These are phyloP conservation scores for Artemia sinica DNA, from an alignment of 2,888 invertebrate genomes.

Conservation along the genomic window DNA sequence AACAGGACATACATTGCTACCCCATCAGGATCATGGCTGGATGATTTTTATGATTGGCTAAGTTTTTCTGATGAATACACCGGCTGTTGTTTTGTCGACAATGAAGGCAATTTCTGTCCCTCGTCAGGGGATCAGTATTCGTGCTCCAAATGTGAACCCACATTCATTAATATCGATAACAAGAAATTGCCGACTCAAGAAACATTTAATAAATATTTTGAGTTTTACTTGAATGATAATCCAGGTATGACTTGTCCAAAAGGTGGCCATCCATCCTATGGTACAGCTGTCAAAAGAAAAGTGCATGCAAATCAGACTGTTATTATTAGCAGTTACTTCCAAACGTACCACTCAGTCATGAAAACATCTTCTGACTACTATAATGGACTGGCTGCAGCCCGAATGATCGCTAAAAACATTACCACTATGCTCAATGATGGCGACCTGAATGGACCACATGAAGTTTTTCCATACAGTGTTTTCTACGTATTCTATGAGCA, in stretches of 20 bases:
- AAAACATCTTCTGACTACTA: slow-evolving; percentile 66
- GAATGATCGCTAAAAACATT: slow-evolving; percentile 55
- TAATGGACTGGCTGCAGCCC: slow-evolving; percentile 53
- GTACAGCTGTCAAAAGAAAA: slow-evolving; percentile 36
- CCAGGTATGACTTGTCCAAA: slow-evolving; percentile 55
- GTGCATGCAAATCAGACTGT: slow-evolving; percentile 34
- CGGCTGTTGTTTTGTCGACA: not conserved
- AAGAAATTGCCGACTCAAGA: slow-evolving; percentile 42
- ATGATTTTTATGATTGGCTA: slow-evolving; percentile 89
- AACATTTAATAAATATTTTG: slow-evolving; percentile 53
- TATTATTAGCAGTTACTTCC: slow-evolving; percentile 45
- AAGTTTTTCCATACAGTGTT: slow-evolving; percentile 68
- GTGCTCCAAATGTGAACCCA: slow-evolving; percentile 21
- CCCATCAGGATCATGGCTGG: slow-evolving; percentile 81
- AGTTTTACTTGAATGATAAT: slow-evolving; percentile 67
- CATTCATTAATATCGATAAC: slow-evolving; percentile 33
- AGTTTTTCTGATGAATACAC: slow-evolving; percentile 26
- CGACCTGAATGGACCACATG: not conserved
- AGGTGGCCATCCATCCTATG: slow-evolving; percentile 69
- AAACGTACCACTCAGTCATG: slow-evolving; percentile 73
- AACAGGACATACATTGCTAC: slow-evolving; percentile 62
- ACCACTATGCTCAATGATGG: slow-evolving; percentile 44
- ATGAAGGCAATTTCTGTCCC: not conserved
- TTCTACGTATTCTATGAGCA: slow-evolving; percentile 93
- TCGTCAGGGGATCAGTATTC: slow-evolving; percentile 14